phyloP scores from a whole-genome alignment of 2,113 vertebrate genomes.

The Zingel zingel region DNA sequence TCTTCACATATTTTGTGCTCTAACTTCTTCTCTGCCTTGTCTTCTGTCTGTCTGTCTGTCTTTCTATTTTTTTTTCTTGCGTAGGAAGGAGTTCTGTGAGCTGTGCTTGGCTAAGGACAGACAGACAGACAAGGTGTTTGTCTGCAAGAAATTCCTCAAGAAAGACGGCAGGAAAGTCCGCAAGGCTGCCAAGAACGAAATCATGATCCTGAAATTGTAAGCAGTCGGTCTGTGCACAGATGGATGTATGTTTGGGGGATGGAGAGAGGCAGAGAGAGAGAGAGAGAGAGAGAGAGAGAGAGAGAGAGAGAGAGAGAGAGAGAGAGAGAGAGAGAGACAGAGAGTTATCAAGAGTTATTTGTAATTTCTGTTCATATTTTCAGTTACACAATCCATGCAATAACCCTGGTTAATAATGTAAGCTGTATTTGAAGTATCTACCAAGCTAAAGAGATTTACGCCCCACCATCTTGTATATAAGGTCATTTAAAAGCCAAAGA shows the following conservation, averaged over 20 bases:
- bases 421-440: constrained; percentile 3
- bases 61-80: constrained; percentile 46
- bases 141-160: constrained; percentile 91
- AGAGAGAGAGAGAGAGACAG: not conserved
- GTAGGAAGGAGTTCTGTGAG: constrained; percentile 91
- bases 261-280: constrained; percentile 9
- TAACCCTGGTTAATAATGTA: not conserved
- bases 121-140: constrained; percentile 87
- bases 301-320: constrained; percentile 1
- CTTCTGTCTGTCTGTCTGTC: not conserved
- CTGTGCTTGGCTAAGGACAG: constrained; percentile 88
- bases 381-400: not conserved
- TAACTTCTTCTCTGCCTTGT: constrained; percentile 1
- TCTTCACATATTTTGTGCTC: not conserved
- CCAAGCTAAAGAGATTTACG: not conserved
- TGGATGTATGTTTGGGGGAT: constrained; percentile 52
- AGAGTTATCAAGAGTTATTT: constrained; percentile 13
- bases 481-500: constrained; percentile 21
- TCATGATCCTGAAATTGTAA: constrained; percentile 91
- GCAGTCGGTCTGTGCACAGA: constrained; percentile 62
- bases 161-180: constrained; percentile 90
- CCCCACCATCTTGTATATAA: not conserved
- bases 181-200: constrained; percentile 90
- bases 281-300: constrained; percentile 1
- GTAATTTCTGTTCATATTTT: not conserved